A percentile compares a stretch with the other conserved stretches of the same genome.
Conservation (phyloP, 92 coral and sea anemone species). For the Parazoanthus atlanticus region DNA sequence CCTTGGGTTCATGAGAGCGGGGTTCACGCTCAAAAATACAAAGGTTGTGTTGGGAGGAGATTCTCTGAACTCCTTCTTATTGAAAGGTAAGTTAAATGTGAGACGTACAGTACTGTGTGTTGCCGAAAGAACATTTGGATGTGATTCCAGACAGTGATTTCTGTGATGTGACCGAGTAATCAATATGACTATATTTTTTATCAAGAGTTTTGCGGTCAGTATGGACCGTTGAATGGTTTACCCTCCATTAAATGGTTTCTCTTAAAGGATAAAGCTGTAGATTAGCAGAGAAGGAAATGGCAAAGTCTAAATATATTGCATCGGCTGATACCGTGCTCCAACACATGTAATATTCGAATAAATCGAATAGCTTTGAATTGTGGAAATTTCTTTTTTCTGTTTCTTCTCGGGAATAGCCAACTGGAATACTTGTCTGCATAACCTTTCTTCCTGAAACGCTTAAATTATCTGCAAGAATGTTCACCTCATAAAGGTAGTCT, state of each 20-base stretch:
- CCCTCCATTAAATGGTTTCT: background rate
- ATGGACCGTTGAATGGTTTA: background rate
- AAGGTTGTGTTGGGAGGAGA: background rate
- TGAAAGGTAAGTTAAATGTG: background rate
- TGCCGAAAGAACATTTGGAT: background rate
- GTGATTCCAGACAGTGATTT: slow-evolving; percentile 18
- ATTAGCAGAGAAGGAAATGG: background rate
- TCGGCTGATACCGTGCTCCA: background rate
- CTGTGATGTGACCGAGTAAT: slow-evolving; percentile 24
- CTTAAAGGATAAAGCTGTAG: background rate
- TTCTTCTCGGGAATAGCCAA: background rate
- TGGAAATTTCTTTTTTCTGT: background rate
- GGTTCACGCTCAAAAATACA: background rate
- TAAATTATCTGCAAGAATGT: background rate
- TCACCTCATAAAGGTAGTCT: background rate
- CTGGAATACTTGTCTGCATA: background rate
- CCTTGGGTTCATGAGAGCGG: background rate
- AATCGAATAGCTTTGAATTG: background rate
- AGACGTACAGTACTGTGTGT: background rate
- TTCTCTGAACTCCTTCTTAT: background rate
- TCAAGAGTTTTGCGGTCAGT: background rate
- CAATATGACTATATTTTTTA: background rate
- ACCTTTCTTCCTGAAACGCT: background rate
- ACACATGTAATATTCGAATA: background rate
- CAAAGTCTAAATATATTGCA: background rate